Base-by-base conservation (phyloP, 2,797 vertebrate genomes). In the Dicrostonyx torquatus region DNA sequence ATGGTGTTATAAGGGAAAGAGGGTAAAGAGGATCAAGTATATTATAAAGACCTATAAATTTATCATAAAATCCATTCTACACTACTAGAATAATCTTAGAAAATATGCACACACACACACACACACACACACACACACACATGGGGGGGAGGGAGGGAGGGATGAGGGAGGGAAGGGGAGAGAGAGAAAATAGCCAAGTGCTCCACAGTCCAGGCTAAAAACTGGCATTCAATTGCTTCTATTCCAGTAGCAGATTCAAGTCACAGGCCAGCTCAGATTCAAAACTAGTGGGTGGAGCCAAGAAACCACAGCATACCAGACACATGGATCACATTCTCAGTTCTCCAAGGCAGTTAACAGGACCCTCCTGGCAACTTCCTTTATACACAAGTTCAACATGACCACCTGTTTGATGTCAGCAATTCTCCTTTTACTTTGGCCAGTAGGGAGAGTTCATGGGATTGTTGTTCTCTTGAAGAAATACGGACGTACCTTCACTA, bases 381-480 rank as follows among this genome's bases (percentile, higher is more conserved):
- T 6, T 4, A 6, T 58, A 58, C 55, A 58, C 31, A 55, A 87
- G 29, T 72, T 84, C 58, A 89, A 1, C 55, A 45, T 48, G 75
- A 60, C 53, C 34, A 34, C 64, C 48, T 45, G 0, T 43, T 90
- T 75, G 83, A 53, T 9, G 20, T 68, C 70, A 86, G 1, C 14
- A 53, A 73, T 60, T 66, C 62, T 76, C 66, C 31, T 89, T 62
- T 76, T 20, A 86, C 64, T 82, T 60, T 50, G 37, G 29, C 22
- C 43, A 24, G 12, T 29, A 70, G 43, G n/a, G 22, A 24, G 12
- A 24, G 34, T 87, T 73, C n/a, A 26, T 60, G 18, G 24, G 20
- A 24, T 7, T 76, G 53, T n/a, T 85, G 43, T 66, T 37, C n/a
- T 18, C 45, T 82, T 85, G 48, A 91, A 94, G 48, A 91, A 94